Evolutionary conservation across 2,888 invertebrate species (phyloP).

Genomic region (Melitaea athalia): DNA sequence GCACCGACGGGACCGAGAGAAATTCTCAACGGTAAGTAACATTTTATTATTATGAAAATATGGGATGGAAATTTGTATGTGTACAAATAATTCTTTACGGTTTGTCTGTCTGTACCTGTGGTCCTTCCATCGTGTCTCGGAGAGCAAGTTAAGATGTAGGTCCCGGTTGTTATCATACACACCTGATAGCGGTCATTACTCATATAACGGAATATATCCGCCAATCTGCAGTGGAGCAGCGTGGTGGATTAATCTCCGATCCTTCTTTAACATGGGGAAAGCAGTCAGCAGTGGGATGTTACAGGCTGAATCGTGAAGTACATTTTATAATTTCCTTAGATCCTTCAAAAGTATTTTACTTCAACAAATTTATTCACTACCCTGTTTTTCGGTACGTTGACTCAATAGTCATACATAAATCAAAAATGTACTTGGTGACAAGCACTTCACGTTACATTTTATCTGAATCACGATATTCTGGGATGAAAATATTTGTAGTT

Average conservation of each 20-base stretch:
- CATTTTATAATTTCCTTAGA: neutral
- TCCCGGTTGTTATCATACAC: too few relatives aligned
- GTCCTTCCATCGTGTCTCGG: too few relatives aligned
- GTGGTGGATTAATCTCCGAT: too few relatives aligned
- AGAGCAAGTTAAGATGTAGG: too few relatives aligned
- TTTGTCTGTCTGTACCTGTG: too few relatives aligned
- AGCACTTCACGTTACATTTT: conserved; percentile 25
- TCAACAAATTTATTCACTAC: conserved; percentile 25
- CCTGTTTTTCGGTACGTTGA: conserved; percentile 27
- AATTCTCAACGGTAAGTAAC: conserved; percentile 84
- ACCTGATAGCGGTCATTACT: too few relatives aligned
- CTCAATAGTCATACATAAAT: conserved; percentile 34
- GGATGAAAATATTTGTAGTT: conserved; percentile 23
- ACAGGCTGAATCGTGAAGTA: conserved; percentile 80
- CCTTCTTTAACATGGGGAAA: too few relatives aligned
- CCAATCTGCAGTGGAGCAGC: too few relatives aligned
- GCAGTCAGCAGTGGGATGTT: too few relatives aligned
- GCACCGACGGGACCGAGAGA: conserved; percentile 87
- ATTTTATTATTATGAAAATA: neutral
- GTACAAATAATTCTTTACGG: too few relatives aligned
- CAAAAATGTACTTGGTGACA: conserved; percentile 32
- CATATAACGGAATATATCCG: too few relatives aligned
- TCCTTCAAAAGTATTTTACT: conserved; percentile 13
- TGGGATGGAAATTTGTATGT: too few relatives aligned
- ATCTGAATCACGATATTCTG: conserved; percentile 22